These are phyloP conservation scores for Dolichomitus sp. DNA, from an alignment of 2,888 invertebrate genomes.

Conservation along the genomic window DNA sequence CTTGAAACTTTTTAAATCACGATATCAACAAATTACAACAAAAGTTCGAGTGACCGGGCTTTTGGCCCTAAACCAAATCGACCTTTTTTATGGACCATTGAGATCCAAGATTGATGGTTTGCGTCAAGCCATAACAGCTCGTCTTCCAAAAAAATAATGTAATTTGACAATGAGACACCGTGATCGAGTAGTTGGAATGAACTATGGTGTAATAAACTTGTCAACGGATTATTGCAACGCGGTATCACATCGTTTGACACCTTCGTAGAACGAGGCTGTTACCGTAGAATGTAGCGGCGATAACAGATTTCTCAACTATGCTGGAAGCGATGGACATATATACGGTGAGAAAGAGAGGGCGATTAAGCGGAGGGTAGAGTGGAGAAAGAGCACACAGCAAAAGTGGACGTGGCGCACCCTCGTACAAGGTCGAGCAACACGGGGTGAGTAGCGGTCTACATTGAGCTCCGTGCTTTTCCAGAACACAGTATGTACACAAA, in stretches of 20 bases:
- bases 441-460: conserved; percentile 43
- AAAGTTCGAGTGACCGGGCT: neutral
- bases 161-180: neutral
- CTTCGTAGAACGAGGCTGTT: neutral
- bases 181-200: neutral
- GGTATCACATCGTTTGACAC: neutral
- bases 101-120: conserved; percentile 22
- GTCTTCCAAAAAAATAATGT: too few species aligned
- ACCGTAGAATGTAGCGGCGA: conserved; percentile 53
- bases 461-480: conserved; percentile 51
- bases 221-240: neutral
- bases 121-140: too few species aligned
- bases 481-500: conserved; percentile 10
- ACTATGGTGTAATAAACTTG: neutral
- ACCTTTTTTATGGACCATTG: neutral
- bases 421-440: conserved; percentile 70
- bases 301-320: conserved; percentile 54
- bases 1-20: neutral
- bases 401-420: conserved; percentile 70
- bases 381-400: conserved; percentile 62
- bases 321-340: conserved; percentile 41
- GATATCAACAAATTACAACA: neutral
- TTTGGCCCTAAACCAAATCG: neutral
- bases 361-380: conserved; percentile 36
- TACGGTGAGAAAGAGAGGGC: conserved; percentile 34